Conservation (phyloP, 2,797 vertebrate species). For the Catostomus latipinnis region DNA sequence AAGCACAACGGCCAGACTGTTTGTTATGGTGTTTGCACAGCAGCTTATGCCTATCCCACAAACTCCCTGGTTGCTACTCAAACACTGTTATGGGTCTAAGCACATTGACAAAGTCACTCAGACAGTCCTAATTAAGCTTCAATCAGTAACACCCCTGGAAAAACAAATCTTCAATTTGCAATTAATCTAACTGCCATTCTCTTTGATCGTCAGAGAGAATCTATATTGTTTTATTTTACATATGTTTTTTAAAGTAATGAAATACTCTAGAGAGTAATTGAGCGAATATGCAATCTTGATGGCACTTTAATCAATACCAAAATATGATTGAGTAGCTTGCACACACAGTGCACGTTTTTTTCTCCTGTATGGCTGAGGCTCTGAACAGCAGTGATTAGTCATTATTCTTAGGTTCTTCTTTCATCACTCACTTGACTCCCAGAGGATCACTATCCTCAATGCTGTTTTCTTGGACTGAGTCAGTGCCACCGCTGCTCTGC, state of each 20-base stretch:
- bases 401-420: constrained; percentile 10
- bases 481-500: background rate
- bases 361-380: background rate
- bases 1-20: constrained; percentile 8
- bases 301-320: no score
- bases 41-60: background rate
- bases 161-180: constrained; percentile 8
- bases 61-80: background rate
- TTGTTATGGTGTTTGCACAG: constrained; percentile 7
- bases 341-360: background rate
- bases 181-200: constrained; percentile 37
- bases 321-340: background rate
- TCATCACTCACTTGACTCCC: constrained; percentile 9
- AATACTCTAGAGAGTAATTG: background rate
- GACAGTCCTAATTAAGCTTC: constrained; percentile 41
- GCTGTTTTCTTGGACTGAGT: background rate
- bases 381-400: background rate
- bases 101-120: constrained; percentile 30
- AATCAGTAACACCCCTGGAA: constrained; percentile 10
- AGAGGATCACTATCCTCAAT: constrained; percentile 5
- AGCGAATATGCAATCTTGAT: background rate
- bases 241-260: background rate
- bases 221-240: background rate
- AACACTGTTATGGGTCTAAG: constrained; percentile 20
- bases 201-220: background rate